Percentiles rank a stretch among this genome's conserved stretches.
These are phyloP conservation scores for Cylas formicarius DNA, from an alignment of 1,140 invertebrate species.

Conservation along the genomic window DNA sequence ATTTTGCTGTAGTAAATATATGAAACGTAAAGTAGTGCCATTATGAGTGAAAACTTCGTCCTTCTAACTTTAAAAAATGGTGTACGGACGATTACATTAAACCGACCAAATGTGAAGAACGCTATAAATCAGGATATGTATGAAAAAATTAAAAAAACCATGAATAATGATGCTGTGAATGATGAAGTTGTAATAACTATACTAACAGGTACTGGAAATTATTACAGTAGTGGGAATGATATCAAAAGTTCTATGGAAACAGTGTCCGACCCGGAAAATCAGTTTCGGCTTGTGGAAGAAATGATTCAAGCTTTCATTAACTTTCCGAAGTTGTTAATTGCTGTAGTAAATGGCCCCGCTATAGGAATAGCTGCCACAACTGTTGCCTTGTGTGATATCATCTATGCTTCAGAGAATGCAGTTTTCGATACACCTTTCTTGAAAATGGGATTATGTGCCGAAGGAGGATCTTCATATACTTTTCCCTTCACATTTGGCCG, in stretches of 20 bases:
- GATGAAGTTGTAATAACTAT: constrained; percentile 55
- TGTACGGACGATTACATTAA: constrained; percentile 60
- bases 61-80: constrained; percentile 36
- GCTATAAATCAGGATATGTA: constrained; percentile 70
- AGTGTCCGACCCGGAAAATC: constrained; percentile 15
- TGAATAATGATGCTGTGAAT: constrained; percentile 62
- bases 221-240: constrained; percentile 85
- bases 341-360: constrained; percentile 89
- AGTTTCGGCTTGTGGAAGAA: constrained; percentile 30
- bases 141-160: constrained; percentile 50
- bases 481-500: constrained; percentile 78
- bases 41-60: no score
- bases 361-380: constrained; percentile 83
- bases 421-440: constrained; percentile 84
- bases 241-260: constrained; percentile 41
- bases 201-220: constrained; percentile 70
- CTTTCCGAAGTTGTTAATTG: constrained; percentile 84
- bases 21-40: no score
- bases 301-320: constrained; percentile 76
- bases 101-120: constrained; percentile 71
- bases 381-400: constrained; percentile 77
- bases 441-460: constrained; percentile 68
- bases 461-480: constrained; percentile 76
- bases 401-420: constrained; percentile 78
- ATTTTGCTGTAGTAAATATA: no score